phyloP scores from a whole-genome alignment of 2,888 invertebrate species.

The Torymus auratus region DNA sequence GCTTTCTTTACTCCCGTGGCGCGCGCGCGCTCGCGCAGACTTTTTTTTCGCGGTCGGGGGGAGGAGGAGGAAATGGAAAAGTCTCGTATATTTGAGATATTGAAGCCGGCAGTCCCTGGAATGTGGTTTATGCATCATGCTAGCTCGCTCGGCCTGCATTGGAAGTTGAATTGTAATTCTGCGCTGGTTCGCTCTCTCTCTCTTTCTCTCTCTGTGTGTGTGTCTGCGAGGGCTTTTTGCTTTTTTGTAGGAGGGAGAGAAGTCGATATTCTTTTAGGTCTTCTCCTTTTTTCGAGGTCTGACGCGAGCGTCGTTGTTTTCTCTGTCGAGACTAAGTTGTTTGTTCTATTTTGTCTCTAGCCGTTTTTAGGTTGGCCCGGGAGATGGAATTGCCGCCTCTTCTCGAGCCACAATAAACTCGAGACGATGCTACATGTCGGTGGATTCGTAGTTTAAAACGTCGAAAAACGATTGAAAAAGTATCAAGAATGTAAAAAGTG shows the following conservation, averaged over 20 bases:
- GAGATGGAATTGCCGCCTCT: too few species aligned
- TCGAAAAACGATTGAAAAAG: too few species aligned
- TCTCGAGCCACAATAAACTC: too few species aligned
- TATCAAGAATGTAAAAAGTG: too few species aligned
- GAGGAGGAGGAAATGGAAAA: conserved; percentile 55
- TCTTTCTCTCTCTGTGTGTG: background rate
- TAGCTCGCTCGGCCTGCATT: conserved; percentile 14
- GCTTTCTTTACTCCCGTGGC: background rate
- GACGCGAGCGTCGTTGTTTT: too few species aligned
- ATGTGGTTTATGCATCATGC: conserved; percentile 53
- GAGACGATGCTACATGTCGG: too few species aligned
- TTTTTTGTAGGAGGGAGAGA: background rate
- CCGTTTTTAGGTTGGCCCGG: too few species aligned
- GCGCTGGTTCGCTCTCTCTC: background rate
- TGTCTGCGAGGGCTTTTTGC: background rate
- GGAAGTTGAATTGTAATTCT: conserved; percentile 26
- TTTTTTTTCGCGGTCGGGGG: too few species aligned
- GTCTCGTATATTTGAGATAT: conserved; percentile 58
- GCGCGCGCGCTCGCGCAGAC: background rate
- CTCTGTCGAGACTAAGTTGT: too few species aligned
- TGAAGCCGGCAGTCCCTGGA: conserved; percentile 47
- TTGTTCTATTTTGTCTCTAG: too few species aligned
- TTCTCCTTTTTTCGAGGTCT: background rate
- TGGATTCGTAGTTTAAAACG: too few species aligned
- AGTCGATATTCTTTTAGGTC: background rate